Evolutionary conservation across 2,113 vertebrate genomes (phyloP).

Genomic region (Xenopus tropicalis): UCB_Xtro_10.0 CM004446.2:143483501-143484000

Average conservation of each 20-base stretch:
- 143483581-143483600: slow-evolving; percentile 25
- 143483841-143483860: not conserved
- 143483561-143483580: not conserved
- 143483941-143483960: no score
- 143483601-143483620: not conserved
- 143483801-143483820: not conserved
- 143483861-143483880: not conserved
- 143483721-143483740: slow-evolving; percentile 11
- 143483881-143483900: not conserved
- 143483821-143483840: not conserved
- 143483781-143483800: slow-evolving; percentile 30
- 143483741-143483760: slow-evolving; percentile 43
- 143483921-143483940: no score
- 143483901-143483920: no score
- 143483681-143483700: slow-evolving; percentile 1
- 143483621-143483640: slow-evolving; percentile 25
- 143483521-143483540: not conserved
- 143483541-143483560: not conserved
- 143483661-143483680: not conserved
- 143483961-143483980: no score
- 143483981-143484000: no score
- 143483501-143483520: not conserved
- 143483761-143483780: slow-evolving; percentile 30
- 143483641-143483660: slow-evolving; percentile 13
- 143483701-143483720: slow-evolving; percentile 13